Conservation (phyloP, 2,797 vertebrate genomes). For the Serranus cabrilla region DNA sequence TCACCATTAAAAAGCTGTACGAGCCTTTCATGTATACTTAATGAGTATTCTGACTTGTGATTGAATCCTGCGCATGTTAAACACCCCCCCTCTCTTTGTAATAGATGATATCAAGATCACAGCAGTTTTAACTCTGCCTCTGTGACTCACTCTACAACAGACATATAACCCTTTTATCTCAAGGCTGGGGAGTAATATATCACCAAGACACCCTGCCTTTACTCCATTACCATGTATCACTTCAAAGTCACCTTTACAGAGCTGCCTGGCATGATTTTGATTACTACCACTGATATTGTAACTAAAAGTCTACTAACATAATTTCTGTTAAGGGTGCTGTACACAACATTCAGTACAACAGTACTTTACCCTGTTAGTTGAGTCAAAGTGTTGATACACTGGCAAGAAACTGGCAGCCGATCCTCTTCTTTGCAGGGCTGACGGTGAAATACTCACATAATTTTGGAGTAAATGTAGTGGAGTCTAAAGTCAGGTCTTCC, state of each 20-base stretch:
- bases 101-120: slow-evolving; percentile 55
- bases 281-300: slow-evolving; percentile 49
- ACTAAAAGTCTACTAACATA: slow-evolving; percentile 44
- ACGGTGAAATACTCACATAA: too few relatives aligned
- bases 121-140: slow-evolving; percentile 52
- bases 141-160: slow-evolving; percentile 41
- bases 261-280: slow-evolving; percentile 42
- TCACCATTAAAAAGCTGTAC: too few relatives aligned
- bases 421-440: too few relatives aligned
- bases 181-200: slow-evolving; percentile 65
- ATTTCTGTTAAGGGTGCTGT: slow-evolving; percentile 30
- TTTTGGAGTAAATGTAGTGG: too few relatives aligned
- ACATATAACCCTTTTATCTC: slow-evolving; percentile 75
- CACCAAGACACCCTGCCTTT: slow-evolving; percentile 55
- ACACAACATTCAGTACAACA: too few relatives aligned
- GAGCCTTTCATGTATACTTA: not conserved
- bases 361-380: too few relatives aligned
- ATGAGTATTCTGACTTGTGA: slow-evolving; percentile 28
- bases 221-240: slow-evolving; percentile 24
- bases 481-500: too few relatives aligned
- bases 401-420: too few relatives aligned
- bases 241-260: slow-evolving; percentile 76
- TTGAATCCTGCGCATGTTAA: slow-evolving; percentile 46
- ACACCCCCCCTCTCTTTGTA: slow-evolving; percentile 38
- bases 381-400: too few relatives aligned